phyloP scores from a whole-genome alignment of 2,113 vertebrate genomes.

The Zosterops hypoxanthus region DNA sequence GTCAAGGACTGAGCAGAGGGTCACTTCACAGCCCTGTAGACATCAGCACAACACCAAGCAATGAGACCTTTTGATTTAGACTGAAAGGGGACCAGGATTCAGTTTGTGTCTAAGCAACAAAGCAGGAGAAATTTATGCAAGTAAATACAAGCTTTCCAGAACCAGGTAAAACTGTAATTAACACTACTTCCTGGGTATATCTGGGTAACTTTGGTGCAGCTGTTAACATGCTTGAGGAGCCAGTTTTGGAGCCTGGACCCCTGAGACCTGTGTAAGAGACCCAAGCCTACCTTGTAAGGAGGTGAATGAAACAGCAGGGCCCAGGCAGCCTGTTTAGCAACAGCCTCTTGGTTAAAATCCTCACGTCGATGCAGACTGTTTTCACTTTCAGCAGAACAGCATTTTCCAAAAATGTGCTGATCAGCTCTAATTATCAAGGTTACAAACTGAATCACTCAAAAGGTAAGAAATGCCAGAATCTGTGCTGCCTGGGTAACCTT shows the following conservation, averaged over 20 bases:
- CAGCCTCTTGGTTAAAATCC: slow-evolving; percentile 29
- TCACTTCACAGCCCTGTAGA: background rate
- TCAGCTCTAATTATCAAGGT: slow-evolving; percentile 38
- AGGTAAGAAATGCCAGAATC: slow-evolving; percentile 41
- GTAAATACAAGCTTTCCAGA: background rate
- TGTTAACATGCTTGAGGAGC: background rate
- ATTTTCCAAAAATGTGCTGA: slow-evolving; percentile 54
- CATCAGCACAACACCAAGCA: background rate
- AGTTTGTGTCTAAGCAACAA: background rate
- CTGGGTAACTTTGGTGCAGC: background rate
- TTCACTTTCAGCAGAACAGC: slow-evolving; percentile 28
- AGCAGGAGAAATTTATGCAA: background rate
- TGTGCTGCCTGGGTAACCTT: background rate
- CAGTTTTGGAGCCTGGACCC: background rate
- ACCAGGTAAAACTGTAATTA: background rate
- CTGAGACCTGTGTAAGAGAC: background rate
- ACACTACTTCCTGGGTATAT: background rate
- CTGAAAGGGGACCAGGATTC: background rate
- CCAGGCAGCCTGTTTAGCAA: background rate
- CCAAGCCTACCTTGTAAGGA: background rate
- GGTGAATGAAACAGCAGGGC: background rate
- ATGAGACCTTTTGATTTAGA: background rate
- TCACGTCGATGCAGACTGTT: background rate
- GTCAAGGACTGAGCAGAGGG: background rate
- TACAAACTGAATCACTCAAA: slow-evolving; percentile 45